Evolutionary conservation across 2,113 vertebrate genomes (phyloP).

Genomic region (Haliaeetus leucogaster): DNA sequence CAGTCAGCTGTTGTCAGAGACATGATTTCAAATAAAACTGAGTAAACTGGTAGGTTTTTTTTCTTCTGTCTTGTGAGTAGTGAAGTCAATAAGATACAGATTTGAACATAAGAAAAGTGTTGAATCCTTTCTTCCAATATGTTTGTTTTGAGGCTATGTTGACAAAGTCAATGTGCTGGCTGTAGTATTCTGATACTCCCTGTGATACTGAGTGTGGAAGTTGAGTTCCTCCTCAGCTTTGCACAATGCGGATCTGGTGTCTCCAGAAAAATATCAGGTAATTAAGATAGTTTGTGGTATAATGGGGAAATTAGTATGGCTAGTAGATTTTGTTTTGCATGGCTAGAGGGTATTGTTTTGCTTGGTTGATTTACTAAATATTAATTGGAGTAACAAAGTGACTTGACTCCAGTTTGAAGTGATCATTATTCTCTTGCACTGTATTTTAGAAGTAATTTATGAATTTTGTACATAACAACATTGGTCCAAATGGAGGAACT

Average conservation of each 20-base stretch:
- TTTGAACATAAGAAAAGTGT: background rate
- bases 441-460: background rate
- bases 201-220: background rate
- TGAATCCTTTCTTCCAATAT: background rate
- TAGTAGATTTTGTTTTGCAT: background rate
- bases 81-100: background rate
- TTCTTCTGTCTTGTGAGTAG: background rate
- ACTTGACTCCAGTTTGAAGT: background rate
- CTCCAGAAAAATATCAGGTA: background rate
- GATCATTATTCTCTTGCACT: background rate
- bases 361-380: background rate
- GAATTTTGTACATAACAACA: background rate
- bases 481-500: background rate
- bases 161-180: background rate
- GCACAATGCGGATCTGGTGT: background rate
- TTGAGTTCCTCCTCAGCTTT: background rate
- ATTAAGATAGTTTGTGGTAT: background rate
- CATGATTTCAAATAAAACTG: background rate
- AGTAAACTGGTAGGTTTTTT: background rate
- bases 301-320: background rate
- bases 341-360: background rate
- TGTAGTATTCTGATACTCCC: background rate
- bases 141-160: background rate
- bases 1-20: background rate
- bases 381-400: background rate